Evolutionary conservation across 2,888 invertebrate species (phyloP), one percentile per base, ranked within the genome.

Genomic region (Calameuta idolon): DNA sequence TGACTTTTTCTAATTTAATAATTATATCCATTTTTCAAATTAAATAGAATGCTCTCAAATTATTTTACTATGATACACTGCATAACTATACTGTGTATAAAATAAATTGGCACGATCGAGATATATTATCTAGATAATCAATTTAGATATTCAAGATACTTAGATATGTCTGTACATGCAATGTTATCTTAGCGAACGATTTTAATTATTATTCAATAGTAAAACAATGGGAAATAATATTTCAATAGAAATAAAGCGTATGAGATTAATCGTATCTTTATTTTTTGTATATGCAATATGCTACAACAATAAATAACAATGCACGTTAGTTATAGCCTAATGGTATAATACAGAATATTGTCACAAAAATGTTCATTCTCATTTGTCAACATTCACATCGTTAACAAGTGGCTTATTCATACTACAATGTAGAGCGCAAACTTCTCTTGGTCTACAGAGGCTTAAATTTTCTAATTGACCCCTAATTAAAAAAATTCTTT

Each of bases 251-350:
- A 37, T 30, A 75, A 40, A 31, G 35, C 75, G 34, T n/a, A 34
- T 73, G 23, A 73, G 75, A 23, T 73, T 76, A 31, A 11, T 68
- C 31, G 71, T 69, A 71, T 76, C 69, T 79, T 76, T 76, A 76
- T 79, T 76, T 76, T 79, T 69, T 74, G 73, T 76, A 74, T 74
- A 76, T 73, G 69, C 69, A 76, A 40, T 55, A 69, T 76, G 75
- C 68, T 35, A 79, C 73, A 74, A 76, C 74, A 74, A 79, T 76
- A 74, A 33, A 76, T 76, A 73, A 74, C 69, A 79, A 79, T 76
- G 35, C 73, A 76, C 74, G 40, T 79, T 69, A 73, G 71, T 69
- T 40, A 78, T 37, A 73, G n/a, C 73, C 69, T 74, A 76, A 71
- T 55, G 30, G 30, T 77, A 75, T 69, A 55, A 34, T 55, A 75